Evolutionary conservation across 2,113 vertebrate genomes (phyloP).

Genomic region (Dicrurus megarhynchus): DNA sequence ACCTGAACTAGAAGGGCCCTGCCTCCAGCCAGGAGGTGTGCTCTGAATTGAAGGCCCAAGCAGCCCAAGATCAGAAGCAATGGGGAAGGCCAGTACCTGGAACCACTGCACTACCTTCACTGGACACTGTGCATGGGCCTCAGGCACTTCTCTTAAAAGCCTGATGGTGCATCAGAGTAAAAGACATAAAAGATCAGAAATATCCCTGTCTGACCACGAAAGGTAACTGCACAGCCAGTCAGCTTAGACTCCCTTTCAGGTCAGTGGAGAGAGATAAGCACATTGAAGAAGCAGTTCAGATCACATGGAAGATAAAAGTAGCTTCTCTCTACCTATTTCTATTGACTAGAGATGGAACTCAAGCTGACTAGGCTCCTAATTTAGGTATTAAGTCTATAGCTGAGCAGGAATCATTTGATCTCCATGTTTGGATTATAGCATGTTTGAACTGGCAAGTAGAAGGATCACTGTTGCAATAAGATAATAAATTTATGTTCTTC

Average conservation of each 20-base stretch:
- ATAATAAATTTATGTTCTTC: neutral
- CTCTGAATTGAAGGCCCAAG: neutral
- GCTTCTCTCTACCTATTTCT: neutral
- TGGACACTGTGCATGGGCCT: accelerated
- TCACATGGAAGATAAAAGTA: neutral
- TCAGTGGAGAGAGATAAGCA: neutral
- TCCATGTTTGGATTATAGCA: neutral
- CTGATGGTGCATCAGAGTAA: neutral
- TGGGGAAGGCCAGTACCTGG: neutral
- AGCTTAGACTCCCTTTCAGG: neutral
- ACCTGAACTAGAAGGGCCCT: neutral
- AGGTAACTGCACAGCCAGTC: neutral
- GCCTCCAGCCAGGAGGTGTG: neutral
- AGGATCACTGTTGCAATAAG: neutral
- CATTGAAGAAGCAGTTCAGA: neutral
- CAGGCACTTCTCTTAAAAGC: neutral
- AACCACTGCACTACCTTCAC: neutral
- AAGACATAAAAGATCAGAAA: neutral
- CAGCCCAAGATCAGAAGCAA: neutral
- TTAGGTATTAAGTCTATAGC: neutral
- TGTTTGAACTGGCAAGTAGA: neutral
- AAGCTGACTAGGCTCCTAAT: neutral
- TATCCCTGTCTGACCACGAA: neutral
- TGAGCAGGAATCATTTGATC: neutral
- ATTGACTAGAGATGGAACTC: neutral